Evolutionary conservation across 2,797 vertebrate species (phyloP), one percentile per base, ranked within the genome.

Genomic region (Hydrocynus forskahlii): DNA sequence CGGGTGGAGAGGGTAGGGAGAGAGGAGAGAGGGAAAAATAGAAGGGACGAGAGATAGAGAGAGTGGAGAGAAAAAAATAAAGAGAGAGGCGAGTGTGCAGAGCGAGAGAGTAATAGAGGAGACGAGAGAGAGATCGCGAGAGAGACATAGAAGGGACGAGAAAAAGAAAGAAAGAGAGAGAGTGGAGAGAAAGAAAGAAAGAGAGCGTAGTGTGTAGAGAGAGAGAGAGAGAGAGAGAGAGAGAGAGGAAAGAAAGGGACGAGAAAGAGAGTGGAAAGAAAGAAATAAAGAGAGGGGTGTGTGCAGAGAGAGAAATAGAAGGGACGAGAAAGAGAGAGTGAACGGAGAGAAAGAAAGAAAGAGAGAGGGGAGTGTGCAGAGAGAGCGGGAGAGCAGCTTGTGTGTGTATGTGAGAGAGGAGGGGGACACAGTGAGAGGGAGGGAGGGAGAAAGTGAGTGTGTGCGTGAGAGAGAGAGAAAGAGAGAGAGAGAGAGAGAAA

Each of bases 401-500:
- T 73, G 71, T 63, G 59, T 50, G 25, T 64, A 43, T 10, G 43
- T 25, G 40, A 50, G n/a, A 76, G 74, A 43, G 35, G 43, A 19
- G 80, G 45, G 86, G 45, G 82, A n/a, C 73, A 85, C 78, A 83
- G 73, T 17, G 59, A 63, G 79, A 69, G 75, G 86, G 88, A 83
- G 90, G 88, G 86, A 76, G 83, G 83, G n/a, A n/a, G n/a, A n/a
- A n/a, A n/a, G n/a, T n/a, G n/a, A n/a, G n/a, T n/a, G n/a, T n/a
- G n/a, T n/a, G n/a, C n/a, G n/a, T n/a, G n/a, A n/a, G n/a, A n/a
- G n/a, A n/a, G n/a, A n/a, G n/a, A n/a, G n/a, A n/a, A 87, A 79
- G 86, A 81, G 85, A 81, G 85, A 86, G 89, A 86, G 87, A 86
- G 89, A 84, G 88, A 86, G 93, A 86, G 89, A 85, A 96, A 95